Evolutionary conservation across 1,140 invertebrate species (phyloP), one percentile per base, ranked within the genome.

Genomic region (Drosophila pachea): DNA sequence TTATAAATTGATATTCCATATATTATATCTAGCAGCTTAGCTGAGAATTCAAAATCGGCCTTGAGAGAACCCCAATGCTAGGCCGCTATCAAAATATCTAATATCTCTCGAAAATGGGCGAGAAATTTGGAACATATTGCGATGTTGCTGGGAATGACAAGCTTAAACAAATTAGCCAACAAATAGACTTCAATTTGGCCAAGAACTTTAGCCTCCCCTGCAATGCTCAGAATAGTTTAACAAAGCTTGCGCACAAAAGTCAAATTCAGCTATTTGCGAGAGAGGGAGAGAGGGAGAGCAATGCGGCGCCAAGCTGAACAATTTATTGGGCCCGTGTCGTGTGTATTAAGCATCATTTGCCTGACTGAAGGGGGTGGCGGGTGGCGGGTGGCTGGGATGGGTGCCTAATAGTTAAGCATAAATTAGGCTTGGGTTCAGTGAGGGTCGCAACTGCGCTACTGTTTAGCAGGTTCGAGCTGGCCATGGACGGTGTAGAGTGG

Each of bases 341-440:
- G 68, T 62, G 45, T 68, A 74, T 67, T 70, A 74, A 72, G 58
- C 76, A 66, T 69, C 55, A 66, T 66, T 78, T 71, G 62, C 48
- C 31, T n/a, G 5, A 12, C 48, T 48, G 22, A 22, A 22, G 22
- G 22, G 22, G 22, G 22, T 43, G n/a, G 40, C 5, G 3, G 40
- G 4, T 11, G 38, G 2, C 38, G 11, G 16, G 54, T 22, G 22
- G 22, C 22, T 22, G 22, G 22, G 22, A 2, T 22, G 22, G 40
- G 38, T 53, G 68, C 62, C 49, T 58, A 59, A 14, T 48, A 59
- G 33, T 70, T 64, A 50, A 50, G 48, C 47, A 45, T 49, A 40
- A 49, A 36, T 49, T 49, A 45, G 49, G 9, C 32, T 6, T 14
- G 43, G 12, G 56, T 36, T 8, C 6, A 32, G 29, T 9, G 4